Percentiles rank a stretch among this genome's conserved stretches.
These are phyloP conservation scores for Triplophysa siluroides DNA, from an alignment of 2,113 vertebrate genomes.

Conservation along the genomic window DNA sequence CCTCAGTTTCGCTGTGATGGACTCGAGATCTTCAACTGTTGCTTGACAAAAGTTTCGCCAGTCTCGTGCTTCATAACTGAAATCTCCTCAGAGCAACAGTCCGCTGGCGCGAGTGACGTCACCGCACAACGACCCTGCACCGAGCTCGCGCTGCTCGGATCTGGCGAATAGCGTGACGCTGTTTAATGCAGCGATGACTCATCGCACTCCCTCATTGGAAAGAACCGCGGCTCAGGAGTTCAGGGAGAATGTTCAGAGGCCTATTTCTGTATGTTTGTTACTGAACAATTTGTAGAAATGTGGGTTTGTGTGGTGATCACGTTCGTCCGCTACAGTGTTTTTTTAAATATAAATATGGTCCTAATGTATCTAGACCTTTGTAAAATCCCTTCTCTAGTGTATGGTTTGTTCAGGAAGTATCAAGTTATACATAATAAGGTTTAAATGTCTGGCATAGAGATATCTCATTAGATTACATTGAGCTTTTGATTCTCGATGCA, in stretches of 20 bases:
- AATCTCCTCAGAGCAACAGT: slow-evolving; percentile 3
- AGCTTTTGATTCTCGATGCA: no score
- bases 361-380: no score
- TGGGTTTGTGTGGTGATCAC: no score
- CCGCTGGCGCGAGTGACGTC: slow-evolving; percentile 11
- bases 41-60: background rate
- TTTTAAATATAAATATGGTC: no score
- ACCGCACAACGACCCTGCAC: background rate
- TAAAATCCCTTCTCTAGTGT: no score
- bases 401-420: no score
- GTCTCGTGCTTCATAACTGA: background rate
- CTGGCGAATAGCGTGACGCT: background rate
- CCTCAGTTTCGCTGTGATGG: background rate
- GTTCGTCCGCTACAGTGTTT: no score
- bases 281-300: background rate
- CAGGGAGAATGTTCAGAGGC: no score
- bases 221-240: background rate
- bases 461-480: no score
- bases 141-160: background rate
- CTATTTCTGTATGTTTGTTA: background rate
- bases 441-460: no score
- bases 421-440: no score
- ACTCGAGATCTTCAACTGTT: no score
- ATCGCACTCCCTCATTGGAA: background rate
- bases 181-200: background rate